Evolutionary conservation across 2,888 invertebrate species (phyloP).

Genomic region (Sarcophaga rosellei): DNA sequence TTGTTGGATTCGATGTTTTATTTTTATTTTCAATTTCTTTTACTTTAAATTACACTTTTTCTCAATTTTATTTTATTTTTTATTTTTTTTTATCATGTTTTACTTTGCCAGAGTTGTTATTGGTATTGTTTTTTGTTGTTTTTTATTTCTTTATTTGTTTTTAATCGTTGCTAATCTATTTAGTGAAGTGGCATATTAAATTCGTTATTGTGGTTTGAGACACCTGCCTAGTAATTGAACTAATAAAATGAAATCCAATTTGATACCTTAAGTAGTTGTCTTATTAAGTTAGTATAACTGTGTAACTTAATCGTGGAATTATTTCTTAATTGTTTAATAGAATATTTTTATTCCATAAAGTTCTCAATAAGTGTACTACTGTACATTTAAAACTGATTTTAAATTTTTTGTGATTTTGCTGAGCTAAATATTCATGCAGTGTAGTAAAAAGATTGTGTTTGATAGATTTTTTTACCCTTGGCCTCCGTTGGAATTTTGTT

Average conservation of each 20-base stretch:
- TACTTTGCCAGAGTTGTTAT: background rate
- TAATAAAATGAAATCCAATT: background rate
- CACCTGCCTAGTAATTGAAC: background rate
- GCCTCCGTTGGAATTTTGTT: too few relatives aligned
- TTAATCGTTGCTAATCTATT: slow-evolving; percentile 13
- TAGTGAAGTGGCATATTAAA: background rate
- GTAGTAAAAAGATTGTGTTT: too few relatives aligned
- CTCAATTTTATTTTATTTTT: slow-evolving; percentile 4
- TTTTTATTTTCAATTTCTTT: background rate
- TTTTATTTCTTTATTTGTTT: too few relatives aligned
- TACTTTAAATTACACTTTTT: background rate
- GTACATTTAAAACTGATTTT: too few relatives aligned
- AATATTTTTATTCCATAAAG: background rate
- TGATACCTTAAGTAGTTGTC: background rate
- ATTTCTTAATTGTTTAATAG: background rate
- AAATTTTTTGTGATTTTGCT: too few relatives aligned
- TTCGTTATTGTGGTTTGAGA: slow-evolving; percentile 20
- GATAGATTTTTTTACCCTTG: too few relatives aligned
- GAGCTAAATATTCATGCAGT: too few relatives aligned
- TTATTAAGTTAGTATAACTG: background rate
- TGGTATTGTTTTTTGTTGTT: background rate
- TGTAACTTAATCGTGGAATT: background rate
- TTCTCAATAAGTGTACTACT: background rate
- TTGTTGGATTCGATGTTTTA: slow-evolving; percentile 11
- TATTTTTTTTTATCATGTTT: slow-evolving; percentile 27